phyloP scores from a whole-genome alignment of 2,888 invertebrate genomes.

The Antheraea assamensis region DNA sequence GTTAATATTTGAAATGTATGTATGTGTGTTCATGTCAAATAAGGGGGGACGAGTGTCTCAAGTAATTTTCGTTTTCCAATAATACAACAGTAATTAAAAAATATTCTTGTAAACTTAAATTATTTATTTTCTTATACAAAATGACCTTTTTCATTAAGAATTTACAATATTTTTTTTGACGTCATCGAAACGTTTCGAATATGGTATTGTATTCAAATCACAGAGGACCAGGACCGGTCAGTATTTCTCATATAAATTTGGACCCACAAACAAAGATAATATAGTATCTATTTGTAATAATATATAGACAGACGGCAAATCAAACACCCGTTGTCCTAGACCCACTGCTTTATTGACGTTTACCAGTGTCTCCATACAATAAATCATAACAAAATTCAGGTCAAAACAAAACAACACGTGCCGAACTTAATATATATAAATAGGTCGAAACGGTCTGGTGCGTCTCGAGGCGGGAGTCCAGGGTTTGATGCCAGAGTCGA shows the following conservation, averaged over 20 bases:
- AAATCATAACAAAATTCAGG: constrained; percentile 80
- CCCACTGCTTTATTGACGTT: constrained; percentile 82
- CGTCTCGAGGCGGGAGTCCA: constrained; percentile 54
- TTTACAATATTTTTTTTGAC: constrained; percentile 73
- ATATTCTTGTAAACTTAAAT: constrained; percentile 74
- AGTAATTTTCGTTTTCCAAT: constrained; percentile 40
- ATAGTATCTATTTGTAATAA: constrained; percentile 39
- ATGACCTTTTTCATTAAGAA: constrained; percentile 66
- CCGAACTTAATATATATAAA: constrained; percentile 74
- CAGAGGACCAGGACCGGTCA: constrained; percentile 56
- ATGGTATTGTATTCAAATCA: constrained; percentile 54
- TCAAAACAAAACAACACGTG: constrained; percentile 81
- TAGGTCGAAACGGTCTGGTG: constrained; percentile 75
- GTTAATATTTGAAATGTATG: too few species aligned
- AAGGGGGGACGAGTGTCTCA: background rate
- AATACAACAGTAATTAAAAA: constrained; percentile 69
- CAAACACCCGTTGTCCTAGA: constrained; percentile 78
- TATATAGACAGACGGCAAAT: constrained; percentile 60
- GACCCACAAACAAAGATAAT: constrained; percentile 68
- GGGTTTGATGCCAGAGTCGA: constrained; percentile 55
- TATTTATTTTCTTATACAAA: constrained; percentile 81
- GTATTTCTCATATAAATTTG: constrained; percentile 53
- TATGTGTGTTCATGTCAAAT: too few species aligned
- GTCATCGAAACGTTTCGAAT: constrained; percentile 37
- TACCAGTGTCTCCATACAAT: constrained; percentile 81